Conservation (phyloP, 1,140 invertebrate genomes). For the Drosophila neocordata region DNA sequence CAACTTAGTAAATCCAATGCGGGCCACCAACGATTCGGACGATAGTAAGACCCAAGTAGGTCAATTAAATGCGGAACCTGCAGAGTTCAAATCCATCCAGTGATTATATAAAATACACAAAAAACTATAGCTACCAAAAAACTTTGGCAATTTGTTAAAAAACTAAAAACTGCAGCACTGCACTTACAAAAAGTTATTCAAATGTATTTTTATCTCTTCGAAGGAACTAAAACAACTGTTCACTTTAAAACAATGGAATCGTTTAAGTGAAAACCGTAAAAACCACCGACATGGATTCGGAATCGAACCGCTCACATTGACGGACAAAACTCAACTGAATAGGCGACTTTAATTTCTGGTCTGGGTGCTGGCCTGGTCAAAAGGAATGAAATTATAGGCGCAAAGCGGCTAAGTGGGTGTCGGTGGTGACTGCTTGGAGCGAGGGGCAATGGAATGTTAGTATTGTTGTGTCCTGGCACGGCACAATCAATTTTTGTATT, state of each 20-base stretch:
- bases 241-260: background rate
- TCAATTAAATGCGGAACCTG: conserved; percentile 72
- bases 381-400: conserved; percentile 69
- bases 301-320: conserved; percentile 62
- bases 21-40: conserved; percentile 28
- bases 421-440: conserved; percentile 2
- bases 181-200: conserved; percentile 58
- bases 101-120: conserved; percentile 24
- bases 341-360: conserved; percentile 27
- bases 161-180: conserved; percentile 59
- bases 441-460: conserved; percentile 8
- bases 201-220: conserved; percentile 20
- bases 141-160: conserved; percentile 43
- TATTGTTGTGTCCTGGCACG: conserved; percentile 31
- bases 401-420: conserved; percentile 24
- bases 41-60: conserved; percentile 61
- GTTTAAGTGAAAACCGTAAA: background rate
- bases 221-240: conserved; percentile 1
- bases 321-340: conserved; percentile 70
- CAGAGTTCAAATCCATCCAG: conserved; percentile 22
- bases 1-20: conserved; percentile 56
- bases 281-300: conserved; percentile 18
- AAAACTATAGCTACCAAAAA: conserved; percentile 25
- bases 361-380: conserved; percentile 49
- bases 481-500: conserved; percentile 66